Evolutionary conservation across 2,888 invertebrate genomes (phyloP), one percentile per base, ranked within the genome.

Genomic region (Meghimatium bilineatum): DNA sequence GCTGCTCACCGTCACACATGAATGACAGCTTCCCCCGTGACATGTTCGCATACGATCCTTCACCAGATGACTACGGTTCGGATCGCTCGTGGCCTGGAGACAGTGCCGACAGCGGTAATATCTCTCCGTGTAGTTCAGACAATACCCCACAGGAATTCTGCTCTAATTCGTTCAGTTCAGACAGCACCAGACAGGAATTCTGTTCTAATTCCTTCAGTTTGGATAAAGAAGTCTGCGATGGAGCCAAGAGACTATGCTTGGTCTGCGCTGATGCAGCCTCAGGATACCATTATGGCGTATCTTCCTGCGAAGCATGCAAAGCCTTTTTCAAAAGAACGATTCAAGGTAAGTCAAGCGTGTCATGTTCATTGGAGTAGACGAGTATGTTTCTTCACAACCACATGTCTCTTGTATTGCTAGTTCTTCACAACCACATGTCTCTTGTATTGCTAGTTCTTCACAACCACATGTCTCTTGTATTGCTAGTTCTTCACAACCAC

Each of bases 241-340:
- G 95, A 88, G 97, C 97, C 1, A 95, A 98, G 89, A 95, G 98
- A 86, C 94, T 97, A 82, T 99, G 99, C 93, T 95, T 98, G 84
- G 98, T 99, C 34, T 99, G 98, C 93, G 98, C 98, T 0, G 98
- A 99, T 93, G 96, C 97, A 0, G 98, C 98, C 0, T 98, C 98
- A 1, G 98, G 98, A 56, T 98, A 98, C 94, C 99, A 99, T 87
- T 93, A 93, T 85, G 93, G 99, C 0, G 98, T 98, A 1, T 98
- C 98, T 67, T 98, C 98, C 77, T 99, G 99, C 93, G 99, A 99
- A 94, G 99, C 98, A 17, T 99, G 99, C 94, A 99, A 99, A 95
- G 99, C 98, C 79, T 99, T 99, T 95, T 99, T 99, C 94, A 99
- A 99, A 94, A 95, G 99, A 93, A 99, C 98, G 83, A 98, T 99